Conservation (phyloP, 2,888 invertebrate species). For the Cryptus armator region DNA sequence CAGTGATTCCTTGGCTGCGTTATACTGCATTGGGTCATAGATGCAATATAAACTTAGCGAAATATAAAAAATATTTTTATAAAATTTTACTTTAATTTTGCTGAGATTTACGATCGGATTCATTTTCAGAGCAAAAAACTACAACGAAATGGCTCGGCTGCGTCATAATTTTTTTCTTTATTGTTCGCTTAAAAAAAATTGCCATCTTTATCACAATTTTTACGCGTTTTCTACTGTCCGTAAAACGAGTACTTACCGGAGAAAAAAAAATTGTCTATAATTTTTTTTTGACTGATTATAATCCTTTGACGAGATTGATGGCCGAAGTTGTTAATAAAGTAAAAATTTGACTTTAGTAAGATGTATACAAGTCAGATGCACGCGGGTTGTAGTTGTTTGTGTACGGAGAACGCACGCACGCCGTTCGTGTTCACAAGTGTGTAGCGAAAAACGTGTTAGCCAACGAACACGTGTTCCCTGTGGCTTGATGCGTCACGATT, state of each 20-base stretch:
- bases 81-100: no score
- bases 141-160: no score
- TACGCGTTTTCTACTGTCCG: no score
- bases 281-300: background rate
- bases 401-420: conserved; percentile 80
- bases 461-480: conserved; percentile 77
- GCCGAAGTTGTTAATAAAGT: background rate
- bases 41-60: no score
- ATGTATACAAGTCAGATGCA: conserved; percentile 22
- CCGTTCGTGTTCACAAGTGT: conserved; percentile 77
- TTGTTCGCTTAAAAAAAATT: background rate
- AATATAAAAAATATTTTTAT: no score
- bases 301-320: background rate
- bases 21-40: no score
- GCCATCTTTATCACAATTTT: background rate
- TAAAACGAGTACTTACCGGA: background rate
- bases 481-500: conserved; percentile 52
- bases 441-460: conserved; percentile 74
- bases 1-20: no score
- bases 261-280: background rate
- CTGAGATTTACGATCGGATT: no score
- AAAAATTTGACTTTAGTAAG: background rate
- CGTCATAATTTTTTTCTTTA: background rate
- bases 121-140: no score
- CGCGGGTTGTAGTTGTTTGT: conserved; percentile 66